Evolutionary conservation across 2,797 vertebrate genomes (phyloP).

Genomic region (Lophotriccus pileatus): DNA sequence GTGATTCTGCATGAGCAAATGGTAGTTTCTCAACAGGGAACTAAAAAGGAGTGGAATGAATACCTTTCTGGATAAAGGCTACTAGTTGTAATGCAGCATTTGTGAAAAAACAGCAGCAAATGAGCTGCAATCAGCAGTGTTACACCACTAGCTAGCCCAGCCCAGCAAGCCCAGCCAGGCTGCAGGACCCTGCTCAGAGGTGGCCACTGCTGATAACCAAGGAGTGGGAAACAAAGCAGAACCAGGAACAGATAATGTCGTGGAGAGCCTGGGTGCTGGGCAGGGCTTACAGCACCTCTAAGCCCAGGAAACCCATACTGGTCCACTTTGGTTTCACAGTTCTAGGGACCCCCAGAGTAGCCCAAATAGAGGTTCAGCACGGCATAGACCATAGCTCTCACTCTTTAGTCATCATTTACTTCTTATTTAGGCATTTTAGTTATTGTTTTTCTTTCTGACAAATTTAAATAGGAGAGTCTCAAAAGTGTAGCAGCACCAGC

Average conservation of each 20-base stretch:
- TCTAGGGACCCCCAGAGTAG: background rate
- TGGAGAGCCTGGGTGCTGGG: fast-evolving
- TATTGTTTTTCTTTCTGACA: background rate
- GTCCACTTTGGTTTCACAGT: background rate
- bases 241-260: fast-evolving
- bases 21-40: background rate
- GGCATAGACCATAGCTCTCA: background rate
- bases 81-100: background rate
- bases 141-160: background rate
- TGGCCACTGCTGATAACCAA: fast-evolving
- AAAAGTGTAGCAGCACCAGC: background rate
- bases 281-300: too few species aligned
- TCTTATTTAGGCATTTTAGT: background rate
- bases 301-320: background rate
- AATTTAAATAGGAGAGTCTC: background rate
- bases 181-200: background rate
- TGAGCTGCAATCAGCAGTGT: background rate
- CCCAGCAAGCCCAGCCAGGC: background rate
- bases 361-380: background rate
- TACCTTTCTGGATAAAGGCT: background rate
- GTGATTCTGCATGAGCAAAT: background rate
- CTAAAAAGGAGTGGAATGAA: background rate
- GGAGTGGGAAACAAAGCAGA: background rate
- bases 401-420: background rate
- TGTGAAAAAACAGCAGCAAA: background rate